A percentile compares a stretch with the other conserved stretches of the same genome.
phyloP scores from a whole-genome alignment of 2,888 invertebrate genomes.

The Parasteatoda lunata region DNA sequence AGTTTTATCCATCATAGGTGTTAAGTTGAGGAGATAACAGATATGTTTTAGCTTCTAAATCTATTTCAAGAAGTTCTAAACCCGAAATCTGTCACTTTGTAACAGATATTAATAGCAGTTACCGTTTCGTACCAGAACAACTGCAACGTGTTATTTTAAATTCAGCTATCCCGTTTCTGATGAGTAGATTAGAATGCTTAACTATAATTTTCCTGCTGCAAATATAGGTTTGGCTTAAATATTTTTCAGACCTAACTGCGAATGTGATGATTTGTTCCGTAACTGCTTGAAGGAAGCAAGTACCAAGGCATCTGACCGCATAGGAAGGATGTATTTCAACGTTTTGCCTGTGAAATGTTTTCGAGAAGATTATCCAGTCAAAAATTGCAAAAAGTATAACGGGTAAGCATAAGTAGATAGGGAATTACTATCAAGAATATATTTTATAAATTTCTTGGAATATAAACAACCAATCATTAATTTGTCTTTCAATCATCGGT shows the following conservation, averaged over 20 bases:
- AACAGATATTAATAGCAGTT: no score
- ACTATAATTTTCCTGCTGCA: no score
- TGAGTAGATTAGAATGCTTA: no score
- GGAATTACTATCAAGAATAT: no score
- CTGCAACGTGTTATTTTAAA: not conserved
- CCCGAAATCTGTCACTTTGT: no score
- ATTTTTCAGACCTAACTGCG: slow-evolving; percentile 38
- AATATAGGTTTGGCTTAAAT: no score
- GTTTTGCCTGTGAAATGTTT: slow-evolving; percentile 37
- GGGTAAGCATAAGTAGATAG: not conserved
- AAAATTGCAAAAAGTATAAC: slow-evolving; percentile 28
- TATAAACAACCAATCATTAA: not conserved
- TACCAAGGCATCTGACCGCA: slow-evolving; percentile 27
- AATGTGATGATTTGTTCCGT: slow-evolving; percentile 23
- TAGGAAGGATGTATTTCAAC: slow-evolving; percentile 54
- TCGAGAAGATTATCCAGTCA: slow-evolving; percentile 22
- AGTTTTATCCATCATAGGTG: no score
- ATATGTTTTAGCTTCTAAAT: no score
- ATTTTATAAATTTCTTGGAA: not conserved
- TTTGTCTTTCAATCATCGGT: not conserved
- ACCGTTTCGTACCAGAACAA: no score
- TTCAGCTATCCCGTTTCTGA: no score
- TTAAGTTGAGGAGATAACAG: no score
- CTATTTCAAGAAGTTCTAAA: no score
- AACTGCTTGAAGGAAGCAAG: slow-evolving; percentile 27